phyloP scores from a whole-genome alignment of 2,113 vertebrate genomes.

The Labeo rohita region DNA sequence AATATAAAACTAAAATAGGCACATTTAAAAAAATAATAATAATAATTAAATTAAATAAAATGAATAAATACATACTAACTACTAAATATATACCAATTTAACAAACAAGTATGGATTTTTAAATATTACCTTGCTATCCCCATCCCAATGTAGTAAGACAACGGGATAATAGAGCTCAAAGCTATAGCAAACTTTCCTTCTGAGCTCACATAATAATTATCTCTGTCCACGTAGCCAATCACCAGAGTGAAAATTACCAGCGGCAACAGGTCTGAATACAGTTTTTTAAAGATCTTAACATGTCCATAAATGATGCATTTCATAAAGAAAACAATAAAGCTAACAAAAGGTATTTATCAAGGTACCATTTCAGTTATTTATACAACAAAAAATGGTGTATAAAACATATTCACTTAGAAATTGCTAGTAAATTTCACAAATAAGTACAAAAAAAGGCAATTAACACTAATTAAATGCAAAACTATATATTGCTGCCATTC shows the following conservation, averaged over 20 bases:
- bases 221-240: conserved; percentile 79
- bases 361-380: not conserved
- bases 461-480: not conserved
- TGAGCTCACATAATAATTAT: conserved; percentile 73
- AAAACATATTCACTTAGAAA: too few relatives aligned
- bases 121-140: conserved; percentile 85
- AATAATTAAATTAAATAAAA: not conserved
- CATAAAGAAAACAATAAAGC: not conserved
- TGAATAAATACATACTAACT: too few relatives aligned
- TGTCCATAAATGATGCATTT: not conserved
- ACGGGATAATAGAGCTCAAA: conserved; percentile 83
- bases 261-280: conserved; percentile 77
- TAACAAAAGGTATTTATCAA: not conserved
- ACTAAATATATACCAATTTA: not conserved
- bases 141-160: conserved; percentile 92
- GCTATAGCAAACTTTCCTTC: conserved; percentile 79
- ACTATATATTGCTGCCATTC: too few relatives aligned
- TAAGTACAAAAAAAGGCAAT: not conserved
- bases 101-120: not conserved
- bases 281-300: conserved; percentile 70
- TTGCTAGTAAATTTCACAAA: too few relatives aligned
- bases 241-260: conserved; percentile 80
- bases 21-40: not conserved
- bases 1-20: not conserved
- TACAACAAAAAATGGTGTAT: too few relatives aligned